Percentiles rank a stretch among this genome's conserved stretches.
Conservation (phyloP, 2,113 vertebrate species). For the Forbesichthys papilliferus region DNA sequence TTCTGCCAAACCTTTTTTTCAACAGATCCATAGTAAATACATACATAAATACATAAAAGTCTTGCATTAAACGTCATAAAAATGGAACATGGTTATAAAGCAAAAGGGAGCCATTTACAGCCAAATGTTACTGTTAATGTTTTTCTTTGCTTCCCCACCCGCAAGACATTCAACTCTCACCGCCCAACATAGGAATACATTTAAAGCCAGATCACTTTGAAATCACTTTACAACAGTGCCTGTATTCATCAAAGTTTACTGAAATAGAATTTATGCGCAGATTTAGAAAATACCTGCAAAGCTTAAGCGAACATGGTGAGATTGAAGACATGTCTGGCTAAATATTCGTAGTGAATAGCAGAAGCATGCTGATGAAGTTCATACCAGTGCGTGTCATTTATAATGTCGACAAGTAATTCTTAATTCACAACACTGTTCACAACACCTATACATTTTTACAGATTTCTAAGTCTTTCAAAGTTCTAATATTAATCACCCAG, state of each 20-base stretch:
- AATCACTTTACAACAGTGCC: neutral
- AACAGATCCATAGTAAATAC: conserved; percentile 5
- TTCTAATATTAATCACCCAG: no score
- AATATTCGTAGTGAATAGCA: no score
- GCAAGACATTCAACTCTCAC: conserved; percentile 5
- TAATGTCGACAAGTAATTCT: neutral
- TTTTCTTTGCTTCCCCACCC: neutral
- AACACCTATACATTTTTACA: no score
- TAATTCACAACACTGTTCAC: no score
- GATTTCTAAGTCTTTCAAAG: no score
- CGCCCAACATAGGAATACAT: conserved; percentile 11
- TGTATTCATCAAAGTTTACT: conserved; percentile 8
- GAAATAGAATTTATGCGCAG: conserved; percentile 3
- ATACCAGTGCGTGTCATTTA: neutral
- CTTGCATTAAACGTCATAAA: neutral
- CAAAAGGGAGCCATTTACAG: neutral
- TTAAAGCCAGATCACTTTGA: neutral
- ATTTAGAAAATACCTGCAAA: neutral
- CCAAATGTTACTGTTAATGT: neutral
- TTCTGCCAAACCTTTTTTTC: no score
- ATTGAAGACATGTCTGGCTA: no score
- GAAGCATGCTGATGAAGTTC: neutral
- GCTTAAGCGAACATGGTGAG: no score
- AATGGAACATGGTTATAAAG: neutral
- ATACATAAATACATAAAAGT: neutral